phyloP scores from a whole-genome alignment of 2,797 vertebrate genomes.

The Alosa sapidissima region DNA sequence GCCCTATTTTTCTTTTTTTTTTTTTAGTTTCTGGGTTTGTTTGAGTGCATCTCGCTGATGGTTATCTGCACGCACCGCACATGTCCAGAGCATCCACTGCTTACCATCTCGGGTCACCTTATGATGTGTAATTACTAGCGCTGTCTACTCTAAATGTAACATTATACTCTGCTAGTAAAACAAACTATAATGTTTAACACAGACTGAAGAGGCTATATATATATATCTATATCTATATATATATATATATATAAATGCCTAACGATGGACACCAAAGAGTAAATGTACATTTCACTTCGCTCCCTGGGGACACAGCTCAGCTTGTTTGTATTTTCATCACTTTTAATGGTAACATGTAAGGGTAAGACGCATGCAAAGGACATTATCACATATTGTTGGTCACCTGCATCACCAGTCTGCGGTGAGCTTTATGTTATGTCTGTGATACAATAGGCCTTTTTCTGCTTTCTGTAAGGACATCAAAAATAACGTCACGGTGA shows the following conservation, averaged over 20 bases:
- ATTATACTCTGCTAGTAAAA: slow-evolving; percentile 17
- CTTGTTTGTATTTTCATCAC: neutral
- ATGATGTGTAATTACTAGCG: neutral
- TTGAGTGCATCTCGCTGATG: neutral
- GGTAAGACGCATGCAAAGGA: neutral
- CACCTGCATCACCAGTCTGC: neutral
- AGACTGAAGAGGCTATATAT: neutral
- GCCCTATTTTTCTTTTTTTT: neutral
- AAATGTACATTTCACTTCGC: neutral
- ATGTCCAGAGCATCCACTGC: neutral
- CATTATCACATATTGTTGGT: neutral
- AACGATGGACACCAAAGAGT: slow-evolving; percentile 3
- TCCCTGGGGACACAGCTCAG: neutral
- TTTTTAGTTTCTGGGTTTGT: neutral
- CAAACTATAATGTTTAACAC: slow-evolving; percentile 1
- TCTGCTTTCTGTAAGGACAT: neutral
- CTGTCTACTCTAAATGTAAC: neutral
- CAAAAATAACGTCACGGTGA: neutral
- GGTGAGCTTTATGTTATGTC: neutral
- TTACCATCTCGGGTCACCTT: neutral
- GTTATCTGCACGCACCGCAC: neutral
- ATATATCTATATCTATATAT: neutral
- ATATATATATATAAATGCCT: neutral
- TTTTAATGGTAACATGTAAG: neutral
- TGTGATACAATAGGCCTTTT: neutral